These are phyloP conservation scores for Dipodomys spectabilis DNA, from an alignment of 2,113 vertebrate species.

Conservation along the genomic window DNA sequence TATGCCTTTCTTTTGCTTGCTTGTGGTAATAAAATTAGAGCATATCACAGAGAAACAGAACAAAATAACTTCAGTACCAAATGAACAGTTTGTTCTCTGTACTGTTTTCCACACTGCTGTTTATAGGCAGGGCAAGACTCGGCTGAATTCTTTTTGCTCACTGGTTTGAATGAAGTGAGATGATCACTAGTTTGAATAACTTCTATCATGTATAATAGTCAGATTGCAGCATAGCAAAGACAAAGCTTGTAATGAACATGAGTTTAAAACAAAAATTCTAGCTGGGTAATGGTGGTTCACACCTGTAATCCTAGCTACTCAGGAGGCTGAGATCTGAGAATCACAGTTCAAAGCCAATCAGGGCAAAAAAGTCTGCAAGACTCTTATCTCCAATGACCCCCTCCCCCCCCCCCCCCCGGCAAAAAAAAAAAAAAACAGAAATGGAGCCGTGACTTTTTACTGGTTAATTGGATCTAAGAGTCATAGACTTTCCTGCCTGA, in stretches of 20 bases:
- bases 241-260: conserved; percentile 52
- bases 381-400: too few relatives aligned
- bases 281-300: too few relatives aligned
- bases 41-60: conserved; percentile 75
- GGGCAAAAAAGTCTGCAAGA: too few relatives aligned
- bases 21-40: conserved; percentile 79
- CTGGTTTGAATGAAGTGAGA: conserved; percentile 68
- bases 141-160: conserved; percentile 60
- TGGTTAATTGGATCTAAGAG: too few relatives aligned
- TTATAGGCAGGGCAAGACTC: conserved; percentile 35
- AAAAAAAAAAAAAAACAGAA: too few relatives aligned
- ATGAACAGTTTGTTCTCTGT: conserved; percentile 79
- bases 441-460: too few relatives aligned
- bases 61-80: conserved; percentile 79
- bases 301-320: too few relatives aligned
- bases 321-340: too few relatives aligned
- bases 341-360: too few relatives aligned
- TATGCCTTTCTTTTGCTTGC: conserved; percentile 69
- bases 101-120: conserved; percentile 72
- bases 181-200: conserved; percentile 62
- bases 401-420: too few relatives aligned
- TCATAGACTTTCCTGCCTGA: too few relatives aligned
- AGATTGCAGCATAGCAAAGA: conserved; percentile 51
- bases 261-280: conserved; percentile 12
- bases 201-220: conserved; percentile 52